Percentiles rank a stretch among this genome's conserved stretches.
Conservation (phyloP, 2,888 invertebrate species). For the Ctenicera cuprea region DNA sequence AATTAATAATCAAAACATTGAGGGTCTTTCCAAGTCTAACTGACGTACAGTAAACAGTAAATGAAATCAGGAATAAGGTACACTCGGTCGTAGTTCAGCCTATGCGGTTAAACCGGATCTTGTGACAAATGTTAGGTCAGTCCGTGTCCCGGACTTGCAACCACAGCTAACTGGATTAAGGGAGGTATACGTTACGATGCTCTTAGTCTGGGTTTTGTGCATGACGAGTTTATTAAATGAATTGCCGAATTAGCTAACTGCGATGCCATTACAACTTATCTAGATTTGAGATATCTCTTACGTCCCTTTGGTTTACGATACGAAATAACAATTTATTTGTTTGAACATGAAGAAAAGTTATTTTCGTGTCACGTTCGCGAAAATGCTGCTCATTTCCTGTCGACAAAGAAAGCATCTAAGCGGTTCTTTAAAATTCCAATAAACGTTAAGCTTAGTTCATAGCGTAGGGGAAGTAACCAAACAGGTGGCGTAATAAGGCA, state of each 20-base stretch:
- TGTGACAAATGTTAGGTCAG: slow-evolving; percentile 69
- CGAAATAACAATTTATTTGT: slow-evolving; percentile 1
- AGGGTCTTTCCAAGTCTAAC: not conserved
- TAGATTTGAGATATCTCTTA: slow-evolving; percentile 23
- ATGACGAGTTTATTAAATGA: slow-evolving; percentile 69
- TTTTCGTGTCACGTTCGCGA: not conserved
- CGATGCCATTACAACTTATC: slow-evolving; percentile 39
- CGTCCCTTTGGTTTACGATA: slow-evolving; percentile 5
- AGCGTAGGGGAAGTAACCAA: slow-evolving; percentile 42
- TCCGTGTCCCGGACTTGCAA: slow-evolving; percentile 66
- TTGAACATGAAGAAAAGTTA: not conserved
- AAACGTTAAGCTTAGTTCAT: slow-evolving; percentile 35
- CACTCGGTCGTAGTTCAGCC: slow-evolving; percentile 53
- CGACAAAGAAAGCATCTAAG: slow-evolving; percentile 15
- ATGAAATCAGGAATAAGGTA: slow-evolving; percentile 55
- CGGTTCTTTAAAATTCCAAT: slow-evolving; percentile 34
- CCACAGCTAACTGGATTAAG: slow-evolving; percentile 69
- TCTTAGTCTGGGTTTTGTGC: slow-evolving; percentile 67
- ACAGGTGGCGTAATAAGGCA: slow-evolving; percentile 65
- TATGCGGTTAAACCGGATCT: slow-evolving; percentile 59
- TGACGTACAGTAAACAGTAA: slow-evolving; percentile 38
- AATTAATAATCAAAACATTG: not conserved
- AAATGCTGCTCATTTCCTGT: not conserved
- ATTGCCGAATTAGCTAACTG: slow-evolving; percentile 60
- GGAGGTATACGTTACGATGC: slow-evolving; percentile 65